Base-by-base conservation (phyloP, 2,888 invertebrate genomes). In the Phaedon cochleariae region DNA sequence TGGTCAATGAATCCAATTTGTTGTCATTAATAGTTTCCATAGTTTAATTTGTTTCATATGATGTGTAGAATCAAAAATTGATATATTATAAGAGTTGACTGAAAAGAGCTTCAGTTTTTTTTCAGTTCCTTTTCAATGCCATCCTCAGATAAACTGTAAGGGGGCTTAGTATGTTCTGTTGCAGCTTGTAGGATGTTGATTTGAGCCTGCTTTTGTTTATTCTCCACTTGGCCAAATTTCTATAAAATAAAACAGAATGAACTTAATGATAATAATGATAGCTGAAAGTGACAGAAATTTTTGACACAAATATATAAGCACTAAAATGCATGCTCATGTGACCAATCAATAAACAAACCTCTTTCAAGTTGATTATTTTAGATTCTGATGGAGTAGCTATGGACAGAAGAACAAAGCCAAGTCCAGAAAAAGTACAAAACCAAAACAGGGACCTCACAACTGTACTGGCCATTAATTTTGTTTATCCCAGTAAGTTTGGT, bases 361-460 rank as follows among this genome's bases (percentile, higher is more conserved):
- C 68, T 70, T 65, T 69, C 20, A 74, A 51, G 69, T 76, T 72
- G 54, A 73, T 78, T 34, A 69, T 48, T 20, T 69, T 60, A 21
- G 68, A 52, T 76, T 85, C 86, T 79, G 81, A 87, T 76, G 84
- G 88, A 77, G 84, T 84, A 76, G 87, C 85, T 77, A 88, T 76
- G 78, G 85, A 79, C 83, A 90, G 85, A 65, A 90, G 83, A 72
- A 83, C 84, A 80, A 88, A 91, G 73, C 89, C 90, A 67, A 89
- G 69, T 73, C 87, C 86, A 78, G 88, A 87, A 75, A 86, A 86
- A 67, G 87, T 85, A 76, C 85, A 79, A 80, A 90, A 83, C 87
- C 89, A 90, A 80, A 90, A 83, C 59, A 85, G 63, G 34, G 87
- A 87, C 75, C 85, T 83, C 52, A 85, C 60, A 73, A 75, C 75